phyloP scores from a whole-genome alignment of 2,797 vertebrate genomes.

The Borostomias antarcticus region DNA sequence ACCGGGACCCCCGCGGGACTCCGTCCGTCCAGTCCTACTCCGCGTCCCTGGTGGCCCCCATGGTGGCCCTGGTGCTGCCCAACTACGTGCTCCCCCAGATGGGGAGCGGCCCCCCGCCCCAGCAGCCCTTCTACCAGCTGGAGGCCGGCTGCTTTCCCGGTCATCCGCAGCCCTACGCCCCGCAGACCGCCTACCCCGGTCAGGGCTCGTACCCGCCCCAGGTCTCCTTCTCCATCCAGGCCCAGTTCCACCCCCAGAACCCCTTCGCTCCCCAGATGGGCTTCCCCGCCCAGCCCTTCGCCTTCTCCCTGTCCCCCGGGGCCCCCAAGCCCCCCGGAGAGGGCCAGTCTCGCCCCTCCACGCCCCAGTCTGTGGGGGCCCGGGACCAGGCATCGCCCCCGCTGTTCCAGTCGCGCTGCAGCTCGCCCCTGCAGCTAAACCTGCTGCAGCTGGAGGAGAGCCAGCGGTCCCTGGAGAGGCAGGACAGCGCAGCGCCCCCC shows the following conservation, averaged over 20 bases:
- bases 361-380: conserved; percentile 69
- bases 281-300: conserved; percentile 66
- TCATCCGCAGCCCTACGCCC: conserved; percentile 50
- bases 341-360: conserved; percentile 77
- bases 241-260: conserved; percentile 60
- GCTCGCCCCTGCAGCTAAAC: conserved; percentile 91
- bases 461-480: conserved; percentile 74
- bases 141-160: conserved; percentile 45
- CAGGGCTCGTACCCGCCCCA: conserved; percentile 52
- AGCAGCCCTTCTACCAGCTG: conserved; percentile 54
- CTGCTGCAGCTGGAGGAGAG: conserved; percentile 90
- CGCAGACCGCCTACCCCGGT: conserved; percentile 64
- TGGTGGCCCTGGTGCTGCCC: conserved; percentile 85
- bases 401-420: conserved; percentile 90
- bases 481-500: conserved; percentile 58
- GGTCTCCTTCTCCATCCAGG: conserved; percentile 68
- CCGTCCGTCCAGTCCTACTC: conserved; percentile 69
- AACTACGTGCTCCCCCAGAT: conserved; percentile 80
- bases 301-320: conserved; percentile 62
- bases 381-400: conserved; percentile 78
- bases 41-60: conserved; percentile 79
- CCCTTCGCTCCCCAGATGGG: conserved; percentile 59
- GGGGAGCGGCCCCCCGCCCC: conserved; percentile 40
- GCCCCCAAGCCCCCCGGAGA: conserved; percentile 62
- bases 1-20: conserved; percentile 64